Base-by-base conservation (phyloP, 1,140 invertebrate species). In the Oedothorax gibbosus region DNA sequence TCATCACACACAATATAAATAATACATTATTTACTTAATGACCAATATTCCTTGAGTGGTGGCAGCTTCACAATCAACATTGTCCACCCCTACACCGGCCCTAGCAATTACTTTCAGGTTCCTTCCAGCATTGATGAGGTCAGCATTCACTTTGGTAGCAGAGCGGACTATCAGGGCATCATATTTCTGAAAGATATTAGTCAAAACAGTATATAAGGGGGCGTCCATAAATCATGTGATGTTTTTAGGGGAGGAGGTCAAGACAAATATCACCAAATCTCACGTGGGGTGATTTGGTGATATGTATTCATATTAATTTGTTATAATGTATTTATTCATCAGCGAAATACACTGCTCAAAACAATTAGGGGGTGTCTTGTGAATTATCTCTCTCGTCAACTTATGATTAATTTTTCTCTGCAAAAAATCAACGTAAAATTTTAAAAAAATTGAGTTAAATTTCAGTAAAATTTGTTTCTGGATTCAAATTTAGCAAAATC, bases 31-130 rank as follows among this genome's bases (percentile, higher is more conserved):
- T 35, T 93, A 98, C 97, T 99, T 99, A 88, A 99, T 94, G 49
- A 99, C 98, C 85, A 98, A 92, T 85, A 99, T 92, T 87, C 97
- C 96, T 85, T 94, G 93, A 77, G 92, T 90, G 0, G 95, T 97
- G 8, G 98, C 98, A 62, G 96, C 94, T 57, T 92, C 90, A 64
- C 96, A 93, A 90, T 99, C 97, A 87, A 99, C 98, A 90, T 99
- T 99, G 90, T 99, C 98, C 0, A 99, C 96, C 15, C 98, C 98
- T 49, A 97, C 98, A 12, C 98, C 98, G 53, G 98, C 98, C 78
- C 98, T 92, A 6, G 97, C 98, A 66, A 99, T 91, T 12, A 93
- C 93, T 89, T 96, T 96, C 15, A 99, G 90, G 21, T 93, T 93
- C 49, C 92, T 92, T 0, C 91, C 93, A n/a, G 94, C 94, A 73